Evolutionary conservation across 2,888 invertebrate genomes (phyloP).

Genomic region (Brassicogethes aeneus): DNA sequence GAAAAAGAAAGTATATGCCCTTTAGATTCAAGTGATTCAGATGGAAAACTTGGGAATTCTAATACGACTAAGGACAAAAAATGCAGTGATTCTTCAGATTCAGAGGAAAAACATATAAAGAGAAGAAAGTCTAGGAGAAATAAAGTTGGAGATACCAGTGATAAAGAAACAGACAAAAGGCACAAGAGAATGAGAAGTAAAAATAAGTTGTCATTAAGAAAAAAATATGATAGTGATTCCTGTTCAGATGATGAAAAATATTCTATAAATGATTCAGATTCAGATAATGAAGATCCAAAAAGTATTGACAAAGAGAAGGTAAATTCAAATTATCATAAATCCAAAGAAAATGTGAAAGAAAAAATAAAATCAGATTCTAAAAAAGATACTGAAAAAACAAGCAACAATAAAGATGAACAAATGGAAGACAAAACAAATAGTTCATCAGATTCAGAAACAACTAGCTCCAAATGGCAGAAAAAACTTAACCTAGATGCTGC

Average conservation of each 20-base stretch:
- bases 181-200: not conserved
- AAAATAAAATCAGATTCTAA: too few species aligned
- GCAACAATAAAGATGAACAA: slow-evolving; percentile 7
- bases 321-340: too few species aligned
- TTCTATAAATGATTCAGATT: too few species aligned
- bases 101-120: slow-evolving; percentile 6
- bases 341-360: too few species aligned
- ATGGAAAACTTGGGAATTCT: slow-evolving; percentile 3
- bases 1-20: too few species aligned
- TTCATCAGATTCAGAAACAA: too few species aligned
- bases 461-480: too few species aligned
- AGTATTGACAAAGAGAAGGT: too few species aligned
- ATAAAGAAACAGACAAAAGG: not conserved
- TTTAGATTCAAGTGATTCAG: too few species aligned
- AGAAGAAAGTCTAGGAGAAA: not conserved
- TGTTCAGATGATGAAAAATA: not conserved
- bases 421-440: slow-evolving; percentile 5
- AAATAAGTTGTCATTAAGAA: slow-evolving; percentile 2
- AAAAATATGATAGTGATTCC: not conserved
- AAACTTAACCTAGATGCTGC: too few species aligned
- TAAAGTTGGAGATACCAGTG: slow-evolving; percentile 3
- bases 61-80: slow-evolving; percentile 11
- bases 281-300: slow-evolving; percentile 7
- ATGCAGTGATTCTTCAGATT: slow-evolving; percentile 1
- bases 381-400: slow-evolving; percentile 5